A percentile compares a stretch with the other conserved stretches of the same genome.
These are phyloP conservation scores for Scarus forsteni DNA, from an alignment of 2,797 vertebrate species.

Conservation along the genomic window DNA sequence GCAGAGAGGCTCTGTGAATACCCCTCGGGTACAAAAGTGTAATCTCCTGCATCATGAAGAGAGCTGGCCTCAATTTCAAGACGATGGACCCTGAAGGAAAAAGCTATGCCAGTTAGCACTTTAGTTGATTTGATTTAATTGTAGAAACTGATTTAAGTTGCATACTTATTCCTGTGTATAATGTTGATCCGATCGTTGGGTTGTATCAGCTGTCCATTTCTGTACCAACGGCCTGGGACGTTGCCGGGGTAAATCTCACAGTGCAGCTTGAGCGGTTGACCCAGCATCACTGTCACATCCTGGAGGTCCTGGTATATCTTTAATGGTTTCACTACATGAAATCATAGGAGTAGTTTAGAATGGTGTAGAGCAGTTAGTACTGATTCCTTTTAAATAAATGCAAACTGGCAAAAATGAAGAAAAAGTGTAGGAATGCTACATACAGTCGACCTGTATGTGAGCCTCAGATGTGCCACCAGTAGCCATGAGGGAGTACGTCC, in stretches of 20 bases:
- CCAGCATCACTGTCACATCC: constrained; percentile 89
- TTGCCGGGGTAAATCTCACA: constrained; percentile 95
- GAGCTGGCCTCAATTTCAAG: constrained; percentile 87
- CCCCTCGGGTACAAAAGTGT: constrained; percentile 95
- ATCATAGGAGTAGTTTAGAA: not conserved
- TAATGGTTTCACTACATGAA: constrained; percentile 91
- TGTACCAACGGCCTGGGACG: constrained; percentile 94
- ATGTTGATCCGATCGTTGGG: constrained; percentile 91
- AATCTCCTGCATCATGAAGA: constrained; percentile 94
- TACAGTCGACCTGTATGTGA: constrained; percentile 90
- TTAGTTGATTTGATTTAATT: not conserved
- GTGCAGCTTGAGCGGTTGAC: constrained; percentile 92
- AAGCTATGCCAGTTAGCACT: not conserved
- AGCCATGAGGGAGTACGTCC: constrained; percentile 94
- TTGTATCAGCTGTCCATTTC: constrained; percentile 94
- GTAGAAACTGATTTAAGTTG: not conserved
- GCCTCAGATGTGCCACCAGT: constrained; percentile 92
- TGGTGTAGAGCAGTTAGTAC: not conserved
- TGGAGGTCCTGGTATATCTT: constrained; percentile 92
- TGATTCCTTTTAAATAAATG: not conserved
- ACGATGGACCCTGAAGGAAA: constrained; percentile 88
- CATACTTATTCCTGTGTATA: constrained; percentile 92
- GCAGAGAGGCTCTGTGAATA: constrained; percentile 91
- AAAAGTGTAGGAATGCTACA: constrained; percentile 50
- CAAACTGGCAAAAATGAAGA: not conserved